Evolutionary conservation across 1,140 invertebrate genomes (phyloP).

Genomic region (Hesperophylax magnus): DNA sequence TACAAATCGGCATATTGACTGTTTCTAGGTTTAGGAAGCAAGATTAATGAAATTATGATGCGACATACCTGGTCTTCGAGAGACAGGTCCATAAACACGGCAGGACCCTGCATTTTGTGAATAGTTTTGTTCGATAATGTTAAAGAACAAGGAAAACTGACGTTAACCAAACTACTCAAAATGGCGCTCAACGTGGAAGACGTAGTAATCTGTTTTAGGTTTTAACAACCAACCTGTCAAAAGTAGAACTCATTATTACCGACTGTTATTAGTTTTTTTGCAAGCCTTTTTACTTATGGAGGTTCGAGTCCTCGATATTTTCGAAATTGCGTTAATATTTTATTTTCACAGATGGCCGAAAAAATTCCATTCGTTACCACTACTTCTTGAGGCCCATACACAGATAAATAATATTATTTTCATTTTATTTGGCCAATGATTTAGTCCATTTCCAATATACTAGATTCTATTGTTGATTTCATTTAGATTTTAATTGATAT

Average conservation of each 20-base stretch:
- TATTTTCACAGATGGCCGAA: slow-evolving; percentile 12
- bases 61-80: slow-evolving; percentile 82
- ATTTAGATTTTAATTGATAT: too few relatives aligned
- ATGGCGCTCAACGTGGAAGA: slow-evolving; percentile 34
- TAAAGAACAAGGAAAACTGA: slow-evolving; percentile 13
- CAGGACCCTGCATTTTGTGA: slow-evolving; percentile 78
- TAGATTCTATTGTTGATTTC: too few relatives aligned
- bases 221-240: slow-evolving; percentile 2
- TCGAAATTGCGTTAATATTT: background rate
- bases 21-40: background rate
- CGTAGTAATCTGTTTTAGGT: slow-evolving; percentile 22
- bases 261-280: too few relatives aligned
- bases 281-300: background rate
- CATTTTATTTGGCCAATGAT: too few relatives aligned
- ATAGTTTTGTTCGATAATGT: slow-evolving; percentile 1
- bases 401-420: too few relatives aligned
- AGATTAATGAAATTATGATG: slow-evolving; percentile 3
- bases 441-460: too few relatives aligned
- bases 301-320: too few relatives aligned
- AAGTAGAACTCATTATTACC: background rate
- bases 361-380: too few relatives aligned
- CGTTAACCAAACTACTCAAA: background rate
- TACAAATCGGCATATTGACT: slow-evolving; percentile 33
- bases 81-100: slow-evolving; percentile 86
- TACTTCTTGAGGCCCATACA: too few relatives aligned